Conservation (phyloP, 2,797 vertebrate species). For the Lutjanus argentimaculatus region DNA sequence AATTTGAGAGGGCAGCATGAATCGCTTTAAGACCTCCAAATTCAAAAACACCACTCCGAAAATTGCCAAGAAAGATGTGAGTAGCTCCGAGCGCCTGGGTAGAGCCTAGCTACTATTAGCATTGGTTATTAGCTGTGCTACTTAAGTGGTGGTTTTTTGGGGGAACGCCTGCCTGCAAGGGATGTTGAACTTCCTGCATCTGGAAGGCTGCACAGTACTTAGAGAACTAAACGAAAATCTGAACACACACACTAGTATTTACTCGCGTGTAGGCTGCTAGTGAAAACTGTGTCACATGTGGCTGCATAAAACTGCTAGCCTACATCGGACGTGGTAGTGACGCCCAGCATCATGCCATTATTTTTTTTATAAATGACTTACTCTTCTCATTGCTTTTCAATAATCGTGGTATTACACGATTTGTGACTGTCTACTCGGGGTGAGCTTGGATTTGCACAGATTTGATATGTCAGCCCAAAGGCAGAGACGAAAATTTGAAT, state of each 20-base stretch:
- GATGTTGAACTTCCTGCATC: constrained; percentile 85
- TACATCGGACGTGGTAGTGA: constrained; percentile 32
- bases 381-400: not conserved
- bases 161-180: constrained; percentile 66
- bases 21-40: constrained; percentile 95
- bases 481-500: not conserved
- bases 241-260: not conserved
- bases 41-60: constrained; percentile 93
- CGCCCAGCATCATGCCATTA: constrained; percentile 35
- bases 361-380: not conserved
- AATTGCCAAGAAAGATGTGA: constrained; percentile 92
- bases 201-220: constrained; percentile 46
- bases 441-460: not conserved
- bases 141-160: constrained; percentile 58
- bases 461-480: not conserved
- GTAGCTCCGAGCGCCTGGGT: constrained; percentile 59
- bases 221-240: constrained; percentile 15
- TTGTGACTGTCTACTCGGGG: not conserved
- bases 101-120: constrained; percentile 54
- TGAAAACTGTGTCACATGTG: constrained; percentile 30
- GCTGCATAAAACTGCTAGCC: constrained; percentile 40
- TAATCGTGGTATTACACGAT: not conserved
- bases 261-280: not conserved
- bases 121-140: constrained; percentile 53
- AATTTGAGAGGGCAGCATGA: constrained; percentile 87